These are phyloP conservation scores for Vireo altiloquus DNA, from an alignment of 2,113 vertebrate species.

Conservation along the genomic window DNA sequence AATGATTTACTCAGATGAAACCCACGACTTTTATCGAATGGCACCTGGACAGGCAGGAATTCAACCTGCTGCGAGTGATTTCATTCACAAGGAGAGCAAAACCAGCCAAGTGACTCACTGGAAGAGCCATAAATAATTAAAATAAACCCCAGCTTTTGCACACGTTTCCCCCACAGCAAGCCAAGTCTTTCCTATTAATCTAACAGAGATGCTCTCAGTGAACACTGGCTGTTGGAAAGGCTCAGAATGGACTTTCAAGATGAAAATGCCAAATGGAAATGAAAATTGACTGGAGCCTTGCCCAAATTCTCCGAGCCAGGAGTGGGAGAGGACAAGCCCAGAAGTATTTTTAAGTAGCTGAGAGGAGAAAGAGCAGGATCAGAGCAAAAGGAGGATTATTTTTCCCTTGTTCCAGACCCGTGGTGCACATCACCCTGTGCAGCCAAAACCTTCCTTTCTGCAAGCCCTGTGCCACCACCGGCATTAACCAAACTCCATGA, in stretches of 20 bases:
- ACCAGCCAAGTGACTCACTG: background rate
- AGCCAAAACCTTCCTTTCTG: background rate
- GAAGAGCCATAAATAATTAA: background rate
- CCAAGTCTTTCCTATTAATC: slow-evolving; percentile 2
- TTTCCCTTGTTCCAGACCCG: background rate
- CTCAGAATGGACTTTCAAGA: background rate
- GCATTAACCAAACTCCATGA: background rate
- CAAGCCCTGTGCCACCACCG: background rate
- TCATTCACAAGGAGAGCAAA: background rate
- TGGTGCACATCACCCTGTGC: background rate
- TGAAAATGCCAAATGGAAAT: slow-evolving; percentile 39
- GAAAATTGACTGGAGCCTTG: background rate
- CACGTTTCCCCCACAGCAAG: background rate
- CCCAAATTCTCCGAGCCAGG: background rate
- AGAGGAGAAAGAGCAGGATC: background rate
- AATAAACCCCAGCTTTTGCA: background rate
- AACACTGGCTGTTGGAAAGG: background rate
- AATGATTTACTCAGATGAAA: background rate
- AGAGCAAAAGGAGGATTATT: background rate
- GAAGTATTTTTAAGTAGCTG: background rate
- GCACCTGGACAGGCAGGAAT: background rate
- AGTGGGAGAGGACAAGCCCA: background rate
- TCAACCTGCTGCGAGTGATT: background rate
- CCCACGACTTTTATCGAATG: background rate
- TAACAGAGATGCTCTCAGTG: background rate